Conservation (phyloP, 1,140 invertebrate genomes). For the Cotesia vestalis region DNA sequence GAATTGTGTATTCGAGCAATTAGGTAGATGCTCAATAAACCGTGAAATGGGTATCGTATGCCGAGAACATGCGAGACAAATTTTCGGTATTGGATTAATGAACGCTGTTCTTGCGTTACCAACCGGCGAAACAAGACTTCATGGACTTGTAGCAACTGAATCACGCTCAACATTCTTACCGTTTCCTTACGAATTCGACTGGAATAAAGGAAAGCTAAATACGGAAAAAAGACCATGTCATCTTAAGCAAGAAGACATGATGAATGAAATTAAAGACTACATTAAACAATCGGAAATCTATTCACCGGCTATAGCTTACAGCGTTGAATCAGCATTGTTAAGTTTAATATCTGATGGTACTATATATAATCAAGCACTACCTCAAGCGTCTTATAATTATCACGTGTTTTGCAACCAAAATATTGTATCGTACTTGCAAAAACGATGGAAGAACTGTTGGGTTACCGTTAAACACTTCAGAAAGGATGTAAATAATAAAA, state of each 20-base stretch:
- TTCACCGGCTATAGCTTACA: not conserved
- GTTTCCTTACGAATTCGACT: not conserved
- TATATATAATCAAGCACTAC: not conserved
- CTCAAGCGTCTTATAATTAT: not conserved
- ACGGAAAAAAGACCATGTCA: not conserved
- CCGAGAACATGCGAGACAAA: not conserved
- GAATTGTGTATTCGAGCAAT: not conserved
- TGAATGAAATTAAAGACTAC: not conserved
- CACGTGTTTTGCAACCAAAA: not conserved
- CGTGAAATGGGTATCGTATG: slow-evolving; percentile 4
- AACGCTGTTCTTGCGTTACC: not conserved
- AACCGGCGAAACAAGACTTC: not conserved
- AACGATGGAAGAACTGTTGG: not conserved
- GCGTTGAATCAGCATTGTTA: not conserved
- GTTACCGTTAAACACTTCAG: not conserved
- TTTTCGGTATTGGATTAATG: not conserved
- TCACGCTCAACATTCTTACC: not conserved
- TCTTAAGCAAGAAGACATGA: not conserved
- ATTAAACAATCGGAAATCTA: not conserved
- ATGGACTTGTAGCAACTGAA: not conserved
- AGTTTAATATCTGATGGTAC: not conserved
- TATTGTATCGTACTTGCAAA: not conserved
- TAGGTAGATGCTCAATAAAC: not conserved
- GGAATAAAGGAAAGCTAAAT: not conserved
- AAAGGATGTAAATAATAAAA: no score